Percentiles rank a stretch among this genome's conserved stretches.
Conservation (phyloP, 2,888 invertebrate genomes). For the Limnephilus auricula region DNA sequence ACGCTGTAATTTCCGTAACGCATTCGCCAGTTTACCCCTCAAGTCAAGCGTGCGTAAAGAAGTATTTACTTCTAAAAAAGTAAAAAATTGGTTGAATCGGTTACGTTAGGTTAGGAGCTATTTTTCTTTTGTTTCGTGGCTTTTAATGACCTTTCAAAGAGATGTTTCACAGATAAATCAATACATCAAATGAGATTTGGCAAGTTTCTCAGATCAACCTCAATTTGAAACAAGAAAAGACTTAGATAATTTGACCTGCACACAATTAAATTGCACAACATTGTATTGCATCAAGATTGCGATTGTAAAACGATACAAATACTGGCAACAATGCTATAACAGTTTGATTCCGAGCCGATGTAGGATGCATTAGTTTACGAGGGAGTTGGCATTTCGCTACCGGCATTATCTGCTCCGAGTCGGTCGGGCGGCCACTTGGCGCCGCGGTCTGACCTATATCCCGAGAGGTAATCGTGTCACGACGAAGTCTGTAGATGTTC, state of each 20-base stretch:
- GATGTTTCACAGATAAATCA: too few species aligned
- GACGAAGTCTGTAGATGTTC: not conserved
- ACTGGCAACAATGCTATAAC: not conserved
- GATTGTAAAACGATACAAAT: not conserved
- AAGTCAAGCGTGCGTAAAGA: too few species aligned
- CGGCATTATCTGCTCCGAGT: not conserved
- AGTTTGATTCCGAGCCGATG: not conserved
- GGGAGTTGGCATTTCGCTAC: constrained; percentile 2
- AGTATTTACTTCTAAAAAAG: too few species aligned
- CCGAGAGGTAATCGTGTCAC: constrained; percentile 9
- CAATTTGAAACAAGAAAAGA: not conserved
- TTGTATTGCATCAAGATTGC: not conserved
- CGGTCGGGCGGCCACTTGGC: not conserved
- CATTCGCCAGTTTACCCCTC: too few species aligned
- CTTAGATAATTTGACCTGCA: not conserved
- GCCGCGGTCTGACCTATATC: constrained; percentile 14
- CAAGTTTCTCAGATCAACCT: not conserved
- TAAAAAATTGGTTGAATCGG: too few species aligned
- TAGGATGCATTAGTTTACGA: not conserved
- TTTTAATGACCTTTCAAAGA: too few species aligned
- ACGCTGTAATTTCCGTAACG: too few species aligned
- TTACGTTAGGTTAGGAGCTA: too few species aligned
- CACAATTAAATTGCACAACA: not conserved
- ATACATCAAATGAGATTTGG: not conserved
- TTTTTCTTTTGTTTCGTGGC: too few species aligned